phyloP scores from a whole-genome alignment of 2,113 vertebrate genomes.

The Anolis sagrei region DNA sequence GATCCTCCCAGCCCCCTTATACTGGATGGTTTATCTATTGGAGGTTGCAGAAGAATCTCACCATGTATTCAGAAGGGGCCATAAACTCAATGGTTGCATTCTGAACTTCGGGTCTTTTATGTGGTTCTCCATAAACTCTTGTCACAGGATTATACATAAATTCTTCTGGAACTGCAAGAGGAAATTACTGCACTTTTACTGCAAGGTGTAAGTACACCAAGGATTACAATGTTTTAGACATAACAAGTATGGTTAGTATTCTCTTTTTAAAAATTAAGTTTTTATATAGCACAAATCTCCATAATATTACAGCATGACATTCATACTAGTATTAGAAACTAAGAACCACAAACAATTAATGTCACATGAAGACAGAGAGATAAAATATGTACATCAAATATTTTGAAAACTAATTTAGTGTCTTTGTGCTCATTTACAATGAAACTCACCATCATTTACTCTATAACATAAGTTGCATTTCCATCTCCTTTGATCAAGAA shows the following conservation, averaged over 20 bases:
- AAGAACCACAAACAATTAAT: not conserved
- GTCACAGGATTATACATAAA: conserved; percentile 98
- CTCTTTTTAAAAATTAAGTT: not conserved
- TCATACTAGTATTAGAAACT: not conserved
- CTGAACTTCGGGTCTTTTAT: conserved; percentile 95
- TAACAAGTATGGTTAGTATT: not conserved
- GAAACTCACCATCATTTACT: conserved; percentile 91
- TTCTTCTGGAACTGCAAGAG: conserved; percentile 91
- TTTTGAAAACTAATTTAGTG: not conserved
- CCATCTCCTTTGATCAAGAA: conserved; percentile 95
- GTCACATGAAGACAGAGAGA: conserved; percentile 22
- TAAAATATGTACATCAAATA: not conserved
- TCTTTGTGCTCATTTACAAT: not conserved
- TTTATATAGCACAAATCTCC: not conserved
- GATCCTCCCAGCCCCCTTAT: too few relatives aligned
- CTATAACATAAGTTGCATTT: conserved; percentile 96
- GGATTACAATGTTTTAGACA: not conserved
- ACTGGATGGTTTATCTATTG: too few relatives aligned
- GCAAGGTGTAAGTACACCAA: not conserved
- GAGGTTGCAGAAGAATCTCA: conserved; percentile 54
- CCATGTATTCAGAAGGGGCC: conserved; percentile 98
- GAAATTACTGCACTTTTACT: conserved; percentile 2
- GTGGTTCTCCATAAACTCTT: conserved; percentile 93
- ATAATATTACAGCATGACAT: too few relatives aligned
- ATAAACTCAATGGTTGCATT: conserved; percentile 98